Conservation (phyloP, 2,888 invertebrate genomes). For the Nephrocerus scutellatus region DNA sequence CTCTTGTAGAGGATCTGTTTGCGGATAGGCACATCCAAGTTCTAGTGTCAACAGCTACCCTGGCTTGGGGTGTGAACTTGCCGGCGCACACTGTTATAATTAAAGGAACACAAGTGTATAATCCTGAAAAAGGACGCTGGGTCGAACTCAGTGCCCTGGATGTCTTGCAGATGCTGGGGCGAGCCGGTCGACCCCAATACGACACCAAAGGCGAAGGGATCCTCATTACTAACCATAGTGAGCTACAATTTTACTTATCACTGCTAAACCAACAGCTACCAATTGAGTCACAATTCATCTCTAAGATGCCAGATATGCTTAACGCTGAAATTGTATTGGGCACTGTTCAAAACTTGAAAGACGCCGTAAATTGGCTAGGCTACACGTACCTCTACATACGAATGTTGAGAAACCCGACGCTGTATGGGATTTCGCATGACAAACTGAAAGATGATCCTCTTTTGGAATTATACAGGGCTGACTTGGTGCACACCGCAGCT, state of each 20-base stretch:
- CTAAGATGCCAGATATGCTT: slow-evolving; percentile 90
- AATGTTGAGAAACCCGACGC: slow-evolving; percentile 82
- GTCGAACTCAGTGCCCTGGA: slow-evolving; percentile 94
- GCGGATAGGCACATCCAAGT: slow-evolving; percentile 97
- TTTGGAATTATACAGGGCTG: slow-evolving; percentile 84
- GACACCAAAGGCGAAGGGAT: slow-evolving; percentile 97
- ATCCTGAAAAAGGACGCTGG: slow-evolving; percentile 97
- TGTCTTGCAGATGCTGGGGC: slow-evolving; percentile 96
- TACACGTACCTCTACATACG: slow-evolving; percentile 96
- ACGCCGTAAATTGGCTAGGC: slow-evolving; percentile 86
- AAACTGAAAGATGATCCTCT: slow-evolving; percentile 73
- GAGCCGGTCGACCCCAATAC: slow-evolving; percentile 97
- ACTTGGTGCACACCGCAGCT: slow-evolving; percentile 93
- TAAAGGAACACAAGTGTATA: slow-evolving; percentile 97
- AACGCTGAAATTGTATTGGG: slow-evolving; percentile 98
- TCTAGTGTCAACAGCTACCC: slow-evolving; percentile 93
- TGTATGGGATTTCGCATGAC: slow-evolving; percentile 84
- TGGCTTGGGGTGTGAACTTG: slow-evolving; percentile 99
- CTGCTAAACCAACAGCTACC: slow-evolving; percentile 97
- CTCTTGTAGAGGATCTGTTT: slow-evolving; percentile 96
- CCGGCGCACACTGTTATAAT: slow-evolving; percentile 95
- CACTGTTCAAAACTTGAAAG: slow-evolving; percentile 77
- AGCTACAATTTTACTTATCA: slow-evolving; percentile 95
- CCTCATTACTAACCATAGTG: slow-evolving; percentile 96
- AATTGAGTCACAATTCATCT: slow-evolving; percentile 92